Evolutionary conservation across 2,113 vertebrate genomes (phyloP).

Genomic region (Papio anubis): DNA sequence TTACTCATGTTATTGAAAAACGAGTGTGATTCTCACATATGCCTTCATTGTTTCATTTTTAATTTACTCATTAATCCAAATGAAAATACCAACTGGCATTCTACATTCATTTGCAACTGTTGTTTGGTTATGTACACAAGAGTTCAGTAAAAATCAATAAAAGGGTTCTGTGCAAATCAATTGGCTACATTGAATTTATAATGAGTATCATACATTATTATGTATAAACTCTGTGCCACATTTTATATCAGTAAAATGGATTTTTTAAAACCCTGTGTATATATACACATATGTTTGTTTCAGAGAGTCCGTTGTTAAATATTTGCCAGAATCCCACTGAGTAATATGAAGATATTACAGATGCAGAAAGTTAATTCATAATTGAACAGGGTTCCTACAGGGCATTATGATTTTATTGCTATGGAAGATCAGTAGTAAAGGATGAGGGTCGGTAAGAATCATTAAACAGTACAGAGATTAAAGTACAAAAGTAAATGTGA

Average conservation of each 20-base stretch:
- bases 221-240: not conserved
- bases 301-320: not conserved
- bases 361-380: not conserved
- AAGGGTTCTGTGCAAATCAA: not conserved
- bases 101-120: not conserved
- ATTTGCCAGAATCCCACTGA: not conserved
- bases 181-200: not conserved
- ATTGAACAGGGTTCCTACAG: not conserved
- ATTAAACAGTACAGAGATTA: not conserved
- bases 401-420: not conserved
- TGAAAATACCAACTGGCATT: slow-evolving; percentile 16
- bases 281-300: not conserved
- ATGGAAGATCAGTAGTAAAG: not conserved
- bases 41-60: not conserved
- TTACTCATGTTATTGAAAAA: not conserved
- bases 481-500: not conserved
- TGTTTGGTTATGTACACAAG: not conserved
- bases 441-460: not conserved
- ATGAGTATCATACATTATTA: not conserved
- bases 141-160: not conserved
- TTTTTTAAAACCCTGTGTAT: not conserved
- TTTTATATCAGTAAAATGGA: not conserved
- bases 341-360: not conserved
- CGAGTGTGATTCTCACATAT: not conserved
- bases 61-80: not conserved